These are phyloP conservation scores for Rhopilema esculentum DNA, from an alignment of 30 jellyfish, hydroid and myxozoan species.

Conservation along the genomic window DNA sequence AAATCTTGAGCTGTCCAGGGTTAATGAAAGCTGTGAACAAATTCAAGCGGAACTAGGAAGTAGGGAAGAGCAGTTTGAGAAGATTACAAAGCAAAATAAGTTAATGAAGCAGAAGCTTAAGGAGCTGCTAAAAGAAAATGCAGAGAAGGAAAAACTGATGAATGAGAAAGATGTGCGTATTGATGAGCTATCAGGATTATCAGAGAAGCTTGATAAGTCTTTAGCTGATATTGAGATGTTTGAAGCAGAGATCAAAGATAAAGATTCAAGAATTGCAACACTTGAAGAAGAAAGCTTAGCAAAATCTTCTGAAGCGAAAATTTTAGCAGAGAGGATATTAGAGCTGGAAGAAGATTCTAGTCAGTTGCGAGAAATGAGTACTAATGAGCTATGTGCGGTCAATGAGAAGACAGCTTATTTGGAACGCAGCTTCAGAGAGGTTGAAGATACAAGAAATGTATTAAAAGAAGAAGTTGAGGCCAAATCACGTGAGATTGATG, in stretches of 20 bases:
- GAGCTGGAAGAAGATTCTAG: conserved; percentile 32
- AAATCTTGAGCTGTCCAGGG: conserved; percentile 21
- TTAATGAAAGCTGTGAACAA: conserved; percentile 25
- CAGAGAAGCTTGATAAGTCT: conserved; percentile 30
- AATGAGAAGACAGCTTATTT: conserved; percentile 48
- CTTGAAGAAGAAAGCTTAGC: conserved; percentile 21
- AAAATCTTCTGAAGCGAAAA: conserved; percentile 3
- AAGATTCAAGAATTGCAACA: background rate
- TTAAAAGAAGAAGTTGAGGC: conserved; percentile 6
- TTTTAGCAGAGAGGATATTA: background rate
- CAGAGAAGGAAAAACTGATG: conserved; percentile 30
- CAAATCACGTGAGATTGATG: conserved; percentile 18
- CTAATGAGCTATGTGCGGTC: conserved; percentile 31
- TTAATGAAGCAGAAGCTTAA: conserved; percentile 52
- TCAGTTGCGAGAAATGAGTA: conserved; percentile 13
- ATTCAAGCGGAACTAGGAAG: conserved; percentile 33
- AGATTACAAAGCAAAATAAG: conserved; percentile 44
- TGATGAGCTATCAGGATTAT: conserved; percentile 33
- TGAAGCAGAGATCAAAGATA: conserved; percentile 18
- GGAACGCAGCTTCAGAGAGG: conserved; percentile 25
- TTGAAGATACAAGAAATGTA: conserved; percentile 6
- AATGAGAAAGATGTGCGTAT: conserved; percentile 36
- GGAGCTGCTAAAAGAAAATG: conserved; percentile 30
- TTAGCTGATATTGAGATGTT: conserved; percentile 1
- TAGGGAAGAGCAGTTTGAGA: conserved; percentile 50